Percentiles rank a stretch among this genome's conserved stretches.
These are phyloP conservation scores for Vanessa cardui DNA, from an alignment of 2,888 invertebrate genomes.

Conservation along the genomic window DNA sequence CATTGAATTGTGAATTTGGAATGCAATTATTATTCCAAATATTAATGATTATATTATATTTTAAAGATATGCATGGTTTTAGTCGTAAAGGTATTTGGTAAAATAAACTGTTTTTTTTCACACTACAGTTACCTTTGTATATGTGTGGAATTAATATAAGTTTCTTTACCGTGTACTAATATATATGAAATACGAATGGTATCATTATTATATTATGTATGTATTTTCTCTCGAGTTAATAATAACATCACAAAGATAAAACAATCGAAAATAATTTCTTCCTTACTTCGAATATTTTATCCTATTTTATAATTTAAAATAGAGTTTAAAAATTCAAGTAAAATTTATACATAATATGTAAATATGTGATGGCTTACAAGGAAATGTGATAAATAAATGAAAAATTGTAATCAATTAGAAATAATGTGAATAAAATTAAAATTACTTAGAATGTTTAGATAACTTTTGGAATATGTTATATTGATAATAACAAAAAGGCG, in stretches of 20 bases:
- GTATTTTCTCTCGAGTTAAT: neutral
- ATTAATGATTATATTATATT: too few species aligned
- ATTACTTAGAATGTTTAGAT: neutral
- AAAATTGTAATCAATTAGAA: conserved; percentile 26
- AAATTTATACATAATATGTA: conserved; percentile 1
- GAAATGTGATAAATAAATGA: conserved; percentile 33
- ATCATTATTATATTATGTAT: neutral
- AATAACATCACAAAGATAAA: neutral
- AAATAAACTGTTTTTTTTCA: too few species aligned
- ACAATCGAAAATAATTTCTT: neutral
- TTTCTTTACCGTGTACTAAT: too few species aligned
- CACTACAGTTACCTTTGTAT: too few species aligned
- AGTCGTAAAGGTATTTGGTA: too few species aligned
- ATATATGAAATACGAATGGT: neutral
- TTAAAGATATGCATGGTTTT: too few species aligned
- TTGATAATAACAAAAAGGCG: neutral
- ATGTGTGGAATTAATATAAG: too few species aligned
- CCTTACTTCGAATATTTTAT: conserved; percentile 15
- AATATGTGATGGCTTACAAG: conserved; percentile 21
- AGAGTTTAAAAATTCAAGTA: conserved; percentile 25
- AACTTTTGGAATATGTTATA: neutral
- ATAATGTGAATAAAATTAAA: conserved; percentile 1
- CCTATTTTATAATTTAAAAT: conserved; percentile 34
- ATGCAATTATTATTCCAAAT: too few species aligned
- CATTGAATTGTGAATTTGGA: neutral